Evolutionary conservation across 2,797 vertebrate species (phyloP), one percentile per base, ranked within the genome.

Genomic region (Vespertilio murinus): DNA sequence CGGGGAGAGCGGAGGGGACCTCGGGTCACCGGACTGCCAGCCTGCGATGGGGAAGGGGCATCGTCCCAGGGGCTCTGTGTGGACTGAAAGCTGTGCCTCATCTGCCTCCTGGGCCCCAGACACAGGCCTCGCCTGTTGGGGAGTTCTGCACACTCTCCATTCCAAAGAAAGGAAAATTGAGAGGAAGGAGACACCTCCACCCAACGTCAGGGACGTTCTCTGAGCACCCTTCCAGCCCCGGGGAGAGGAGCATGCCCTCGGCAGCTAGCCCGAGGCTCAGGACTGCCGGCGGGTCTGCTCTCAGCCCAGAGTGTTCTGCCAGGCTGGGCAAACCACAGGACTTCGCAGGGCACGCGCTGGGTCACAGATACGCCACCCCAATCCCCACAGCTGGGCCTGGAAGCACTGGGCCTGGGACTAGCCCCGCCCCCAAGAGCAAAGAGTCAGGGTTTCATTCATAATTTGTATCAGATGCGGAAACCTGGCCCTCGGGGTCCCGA

Each of bases 391-490:
- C 56, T 49, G 5, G 67, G 82, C 77, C 65, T 71, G n/a, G 82
- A 38, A 4, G 14, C 38, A 1, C 1, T 80, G 74, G 69, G 52
- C 70, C 92, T 80, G 75, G 45, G 61, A 28, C 33, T 14, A 67
- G 59, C 78, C 54, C 69, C 0, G 3, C 78, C 84, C 30, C 79
- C 30, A 20, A 80, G 56, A 83, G 61, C 87, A 86, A 10, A 88
- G 64, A 70, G 9, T 70, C 79, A 42, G 23, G 2, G 42, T 80
- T 97, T 96, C 93, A 96, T 96, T 96, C 86, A 96, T 96, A 95
- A 97, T 96, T 96, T 96, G 64, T 93, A 77, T 97, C 96, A 96
- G 95, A 96, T 96, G 96, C 90, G 93, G 87, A 90, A 95, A 94
- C 73, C 86, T 90, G 59, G 73, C 84, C 81, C 74, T 40, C 8